Evolutionary conservation across 2,888 invertebrate species (phyloP).

Genomic region (Pocota personata): DNA sequence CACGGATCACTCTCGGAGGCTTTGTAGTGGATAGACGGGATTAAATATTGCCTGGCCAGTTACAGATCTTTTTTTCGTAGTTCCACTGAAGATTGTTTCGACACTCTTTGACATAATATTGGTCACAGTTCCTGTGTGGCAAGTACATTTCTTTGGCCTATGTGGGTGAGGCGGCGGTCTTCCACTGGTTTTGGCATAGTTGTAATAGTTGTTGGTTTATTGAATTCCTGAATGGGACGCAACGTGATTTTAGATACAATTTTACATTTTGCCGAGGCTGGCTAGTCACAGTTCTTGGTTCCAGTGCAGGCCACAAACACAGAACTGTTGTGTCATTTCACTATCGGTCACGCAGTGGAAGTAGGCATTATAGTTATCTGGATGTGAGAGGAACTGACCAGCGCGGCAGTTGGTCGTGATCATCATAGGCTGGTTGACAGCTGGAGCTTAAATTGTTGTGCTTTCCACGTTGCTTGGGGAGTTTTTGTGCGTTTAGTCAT

Average conservation of each 20-base stretch:
- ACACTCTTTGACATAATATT: constrained; percentile 90
- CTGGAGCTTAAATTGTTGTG: constrained; percentile 83
- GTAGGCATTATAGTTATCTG: constrained; percentile 89
- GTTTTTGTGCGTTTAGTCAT: constrained; percentile 75
- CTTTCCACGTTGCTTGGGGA: constrained; percentile 71
- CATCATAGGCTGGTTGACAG: constrained; percentile 82
- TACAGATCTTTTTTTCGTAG: constrained; percentile 87
- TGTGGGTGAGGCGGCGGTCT: constrained; percentile 56
- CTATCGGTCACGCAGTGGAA: constrained; percentile 89
- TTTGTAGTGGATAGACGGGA: constrained; percentile 83
- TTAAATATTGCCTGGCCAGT: constrained; percentile 88
- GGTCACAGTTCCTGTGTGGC: constrained; percentile 88
- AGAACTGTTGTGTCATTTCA: constrained; percentile 87
- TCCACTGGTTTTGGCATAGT: constrained; percentile 80
- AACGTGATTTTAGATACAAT: constrained; percentile 79
- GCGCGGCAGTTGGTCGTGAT: constrained; percentile 82
- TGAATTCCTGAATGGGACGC: constrained; percentile 73
- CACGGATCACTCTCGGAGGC: constrained; percentile 84
- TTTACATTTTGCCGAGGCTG: constrained; percentile 88
- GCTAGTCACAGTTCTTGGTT: constrained; percentile 92
- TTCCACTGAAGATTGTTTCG: constrained; percentile 91
- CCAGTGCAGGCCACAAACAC: constrained; percentile 93
- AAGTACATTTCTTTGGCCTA: constrained; percentile 85
- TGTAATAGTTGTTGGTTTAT: constrained; percentile 76
- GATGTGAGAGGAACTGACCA: constrained; percentile 85